Conservation (phyloP, 2,888 invertebrate genomes). For the Eupithecia exiguata region DNA sequence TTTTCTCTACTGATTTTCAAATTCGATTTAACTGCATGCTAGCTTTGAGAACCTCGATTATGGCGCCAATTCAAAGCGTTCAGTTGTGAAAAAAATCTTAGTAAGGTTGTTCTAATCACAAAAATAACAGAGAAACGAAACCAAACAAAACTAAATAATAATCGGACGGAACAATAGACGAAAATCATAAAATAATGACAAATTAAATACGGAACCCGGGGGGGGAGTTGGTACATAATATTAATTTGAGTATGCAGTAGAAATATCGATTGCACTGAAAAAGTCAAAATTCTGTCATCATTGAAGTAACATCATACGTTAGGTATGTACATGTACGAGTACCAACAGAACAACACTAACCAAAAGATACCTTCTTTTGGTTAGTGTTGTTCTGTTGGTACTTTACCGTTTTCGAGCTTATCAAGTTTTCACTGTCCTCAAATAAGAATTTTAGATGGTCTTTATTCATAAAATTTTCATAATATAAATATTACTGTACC, state of each 20-base stretch:
- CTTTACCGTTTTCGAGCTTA: neutral
- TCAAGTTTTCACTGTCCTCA: neutral
- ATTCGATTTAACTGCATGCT: neutral
- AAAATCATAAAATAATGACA: slow-evolving; percentile 46
- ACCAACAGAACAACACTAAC: too few species aligned
- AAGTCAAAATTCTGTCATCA: neutral
- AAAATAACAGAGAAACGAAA: neutral
- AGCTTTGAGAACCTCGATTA: neutral
- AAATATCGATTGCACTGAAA: neutral
- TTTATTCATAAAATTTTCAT: neutral
- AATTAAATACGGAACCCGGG: slow-evolving; percentile 46
- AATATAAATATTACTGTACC: neutral
- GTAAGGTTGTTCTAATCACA: neutral
- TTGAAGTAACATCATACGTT: neutral
- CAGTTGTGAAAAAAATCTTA: neutral
- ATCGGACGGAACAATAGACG: slow-evolving; percentile 50
- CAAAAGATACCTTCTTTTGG: too few species aligned
- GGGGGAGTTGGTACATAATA: neutral
- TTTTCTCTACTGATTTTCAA: neutral
- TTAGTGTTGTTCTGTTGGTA: too few species aligned
- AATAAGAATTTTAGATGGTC: neutral
- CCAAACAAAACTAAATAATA: slow-evolving; percentile 42
- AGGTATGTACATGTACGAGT: too few species aligned
- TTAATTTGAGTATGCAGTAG: slow-evolving; percentile 1
- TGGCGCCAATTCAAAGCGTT: neutral